phyloP scores from a whole-genome alignment of 2,797 vertebrate genomes.

The Erpetoichthys calabaricus region DNA sequence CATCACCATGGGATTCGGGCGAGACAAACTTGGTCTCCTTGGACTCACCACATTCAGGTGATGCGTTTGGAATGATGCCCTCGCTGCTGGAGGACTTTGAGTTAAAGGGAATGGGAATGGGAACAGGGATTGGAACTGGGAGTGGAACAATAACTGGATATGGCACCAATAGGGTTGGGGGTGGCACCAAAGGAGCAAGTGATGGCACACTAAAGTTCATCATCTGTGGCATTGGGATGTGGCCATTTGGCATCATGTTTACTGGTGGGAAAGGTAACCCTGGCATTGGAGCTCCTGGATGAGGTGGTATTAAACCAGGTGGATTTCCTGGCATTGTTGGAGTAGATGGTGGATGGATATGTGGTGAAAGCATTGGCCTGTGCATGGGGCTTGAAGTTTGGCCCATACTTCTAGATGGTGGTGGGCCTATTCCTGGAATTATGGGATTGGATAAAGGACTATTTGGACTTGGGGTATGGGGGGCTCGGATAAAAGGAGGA shows the following conservation, averaged over 20 bases:
- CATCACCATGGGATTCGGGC: constrained; percentile 39
- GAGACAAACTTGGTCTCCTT: constrained; percentile 60
- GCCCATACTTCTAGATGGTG: constrained; percentile 53
- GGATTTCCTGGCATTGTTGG: constrained; percentile 75
- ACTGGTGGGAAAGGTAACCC: constrained; percentile 76
- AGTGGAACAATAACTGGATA: constrained; percentile 95
- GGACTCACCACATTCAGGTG: constrained; percentile 54
- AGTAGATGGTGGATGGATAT: constrained; percentile 73
- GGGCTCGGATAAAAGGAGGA: constrained; percentile 76
- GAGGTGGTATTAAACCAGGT: constrained; percentile 69
- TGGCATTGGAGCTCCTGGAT: constrained; percentile 69
- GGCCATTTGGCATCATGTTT: constrained; percentile 90
- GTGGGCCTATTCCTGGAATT: constrained; percentile 82
- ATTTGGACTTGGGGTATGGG: constrained; percentile 73
- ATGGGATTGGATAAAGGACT: constrained; percentile 87
- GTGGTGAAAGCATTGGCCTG: constrained; percentile 78
- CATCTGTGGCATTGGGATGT: constrained; percentile 80
- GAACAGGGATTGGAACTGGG: constrained; percentile 90
- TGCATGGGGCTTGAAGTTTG: constrained; percentile 89
- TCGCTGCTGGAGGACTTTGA: constrained; percentile 68
- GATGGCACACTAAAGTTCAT: constrained; percentile 97
- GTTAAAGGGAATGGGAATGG: constrained; percentile 80
- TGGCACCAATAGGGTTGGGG: constrained; percentile 89
- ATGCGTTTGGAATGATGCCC: constrained; percentile 60
- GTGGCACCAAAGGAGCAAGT: constrained; percentile 86